phyloP scores from a whole-genome alignment of 1,140 invertebrate species.

The Anadara kagoshimensis region DNA sequence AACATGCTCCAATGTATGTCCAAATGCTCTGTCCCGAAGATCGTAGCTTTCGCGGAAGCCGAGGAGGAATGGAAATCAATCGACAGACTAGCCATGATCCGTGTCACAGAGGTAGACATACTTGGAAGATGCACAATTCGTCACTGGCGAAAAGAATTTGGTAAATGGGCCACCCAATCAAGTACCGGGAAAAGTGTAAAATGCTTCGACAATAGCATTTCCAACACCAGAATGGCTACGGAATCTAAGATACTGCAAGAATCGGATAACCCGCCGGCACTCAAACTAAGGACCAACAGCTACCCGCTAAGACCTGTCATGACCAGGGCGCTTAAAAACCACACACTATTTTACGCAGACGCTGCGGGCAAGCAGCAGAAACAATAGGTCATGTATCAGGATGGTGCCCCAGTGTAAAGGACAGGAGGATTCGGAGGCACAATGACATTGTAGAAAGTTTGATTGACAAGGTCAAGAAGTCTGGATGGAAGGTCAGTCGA shows the following conservation, averaged over 20 bases:
- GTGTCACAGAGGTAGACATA: not conserved
- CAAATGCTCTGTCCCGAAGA: not conserved
- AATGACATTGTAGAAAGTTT: not conserved
- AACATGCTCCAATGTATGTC: not conserved
- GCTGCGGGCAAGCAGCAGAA: constrained; percentile 7
- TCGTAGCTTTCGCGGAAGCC: not conserved
- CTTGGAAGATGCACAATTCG: not conserved
- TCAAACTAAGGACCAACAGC: not conserved
- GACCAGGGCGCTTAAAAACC: not conserved
- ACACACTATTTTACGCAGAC: not conserved
- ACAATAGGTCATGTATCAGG: constrained; percentile 30
- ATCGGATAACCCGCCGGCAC: constrained; percentile 52
- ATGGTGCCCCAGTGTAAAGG: constrained; percentile 2
- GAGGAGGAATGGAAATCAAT: not conserved
- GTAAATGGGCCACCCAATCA: too few species aligned
- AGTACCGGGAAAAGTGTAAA: constrained; percentile 43
- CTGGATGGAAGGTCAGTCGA: not conserved
- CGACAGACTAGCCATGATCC: not conserved
- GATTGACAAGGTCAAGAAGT: constrained; percentile 15
- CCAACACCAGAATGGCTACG: not conserved
- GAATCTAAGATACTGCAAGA: constrained; percentile 54
- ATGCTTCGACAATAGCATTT: not conserved
- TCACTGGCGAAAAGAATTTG: too few species aligned
- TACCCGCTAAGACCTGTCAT: constrained; percentile 9
- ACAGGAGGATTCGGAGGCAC: constrained; percentile 5